phyloP scores from a whole-genome alignment of 2,113 vertebrate species.

The Sterna hirundo region DNA sequence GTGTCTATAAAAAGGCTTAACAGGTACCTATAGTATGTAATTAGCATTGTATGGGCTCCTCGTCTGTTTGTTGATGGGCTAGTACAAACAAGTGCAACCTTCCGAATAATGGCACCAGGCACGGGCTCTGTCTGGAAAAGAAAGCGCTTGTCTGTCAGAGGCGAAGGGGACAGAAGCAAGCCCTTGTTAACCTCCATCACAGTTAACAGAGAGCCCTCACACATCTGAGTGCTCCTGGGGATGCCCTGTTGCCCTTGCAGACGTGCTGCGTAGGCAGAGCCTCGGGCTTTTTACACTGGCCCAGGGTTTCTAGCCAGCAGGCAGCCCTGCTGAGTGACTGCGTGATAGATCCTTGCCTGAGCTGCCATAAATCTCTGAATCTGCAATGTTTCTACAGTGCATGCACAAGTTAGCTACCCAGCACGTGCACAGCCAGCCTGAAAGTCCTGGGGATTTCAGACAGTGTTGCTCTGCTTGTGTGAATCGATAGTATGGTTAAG shows the following conservation, averaged over 20 bases:
- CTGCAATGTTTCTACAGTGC: background rate
- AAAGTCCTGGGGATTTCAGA: background rate
- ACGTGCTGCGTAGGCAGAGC: background rate
- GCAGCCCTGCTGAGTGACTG: background rate
- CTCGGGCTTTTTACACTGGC: background rate
- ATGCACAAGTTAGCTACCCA: background rate
- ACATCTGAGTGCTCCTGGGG: background rate
- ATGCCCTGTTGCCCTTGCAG: background rate
- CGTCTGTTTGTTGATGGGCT: background rate
- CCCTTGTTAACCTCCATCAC: rapidly evolving
- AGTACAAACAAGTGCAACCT: background rate
- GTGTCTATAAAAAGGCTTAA: background rate
- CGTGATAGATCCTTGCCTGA: background rate
- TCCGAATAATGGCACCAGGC: background rate
- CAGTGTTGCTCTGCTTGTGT: background rate
- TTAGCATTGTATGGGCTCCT: background rate
- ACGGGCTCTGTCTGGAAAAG: background rate
- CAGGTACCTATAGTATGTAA: background rate
- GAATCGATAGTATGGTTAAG: background rate
- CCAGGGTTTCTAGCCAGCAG: background rate
- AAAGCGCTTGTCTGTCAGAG: background rate
- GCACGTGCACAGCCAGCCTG: background rate
- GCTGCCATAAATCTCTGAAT: background rate
- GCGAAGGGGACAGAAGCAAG: background rate
- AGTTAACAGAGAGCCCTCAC: background rate